Conservation (phyloP, 2,888 invertebrate genomes). For the Cheilosia vulpina region DNA sequence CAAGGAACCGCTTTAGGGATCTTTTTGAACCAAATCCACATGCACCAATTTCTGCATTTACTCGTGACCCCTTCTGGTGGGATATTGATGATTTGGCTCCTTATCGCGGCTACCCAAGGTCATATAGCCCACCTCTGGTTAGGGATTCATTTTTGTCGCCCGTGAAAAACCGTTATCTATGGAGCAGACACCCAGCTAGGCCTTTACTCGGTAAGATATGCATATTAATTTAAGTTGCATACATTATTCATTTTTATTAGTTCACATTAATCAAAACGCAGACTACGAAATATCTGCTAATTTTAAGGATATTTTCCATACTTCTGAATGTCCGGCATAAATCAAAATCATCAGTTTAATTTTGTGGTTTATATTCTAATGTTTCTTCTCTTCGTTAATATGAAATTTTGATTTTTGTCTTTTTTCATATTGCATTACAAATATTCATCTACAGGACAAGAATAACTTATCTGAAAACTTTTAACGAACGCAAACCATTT, state of each 20-base stretch:
- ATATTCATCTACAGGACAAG: conserved; percentile 17
- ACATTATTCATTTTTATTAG: background rate
- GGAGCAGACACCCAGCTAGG: conserved; percentile 95
- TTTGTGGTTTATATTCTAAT: background rate
- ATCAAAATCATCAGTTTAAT: background rate
- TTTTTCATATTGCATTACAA: conserved; percentile 13
- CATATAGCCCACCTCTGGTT: conserved; percentile 89
- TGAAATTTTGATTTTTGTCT: conserved; percentile 34
- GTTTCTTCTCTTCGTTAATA: background rate
- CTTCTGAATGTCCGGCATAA: background rate
- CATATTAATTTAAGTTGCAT: background rate
- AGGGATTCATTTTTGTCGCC: conserved; percentile 95
- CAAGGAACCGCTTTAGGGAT: conserved; percentile 86
- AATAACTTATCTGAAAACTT: conserved; percentile 3
- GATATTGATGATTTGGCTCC: conserved; percentile 92
- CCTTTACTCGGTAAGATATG: conserved; percentile 90
- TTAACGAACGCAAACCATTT: background rate
- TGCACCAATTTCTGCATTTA: conserved; percentile 91
- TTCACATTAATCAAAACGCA: background rate
- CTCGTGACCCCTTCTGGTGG: conserved; percentile 96
- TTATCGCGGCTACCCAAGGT: conserved; percentile 87
- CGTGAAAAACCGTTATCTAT: conserved; percentile 94
- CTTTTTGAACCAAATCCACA: conserved; percentile 92
- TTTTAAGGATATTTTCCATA: background rate
- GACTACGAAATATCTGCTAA: background rate